Conservation (phyloP, 2,113 vertebrate species). For the Hemicordylus capensis region DNA sequence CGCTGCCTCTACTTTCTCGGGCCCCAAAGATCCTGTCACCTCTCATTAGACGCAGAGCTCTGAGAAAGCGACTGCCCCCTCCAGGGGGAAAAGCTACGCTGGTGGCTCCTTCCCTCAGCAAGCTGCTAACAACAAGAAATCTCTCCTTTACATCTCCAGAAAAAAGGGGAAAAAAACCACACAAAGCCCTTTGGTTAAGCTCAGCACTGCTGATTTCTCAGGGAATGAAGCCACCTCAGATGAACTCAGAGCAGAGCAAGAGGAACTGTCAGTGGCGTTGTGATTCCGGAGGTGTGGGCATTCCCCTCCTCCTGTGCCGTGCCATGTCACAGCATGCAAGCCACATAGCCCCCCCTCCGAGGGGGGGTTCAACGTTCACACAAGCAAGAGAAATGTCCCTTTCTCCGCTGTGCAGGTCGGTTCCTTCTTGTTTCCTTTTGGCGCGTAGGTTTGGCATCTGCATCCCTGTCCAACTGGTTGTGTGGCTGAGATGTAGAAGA, state of each 20-base stretch:
- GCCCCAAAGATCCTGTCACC: constrained; percentile 2
- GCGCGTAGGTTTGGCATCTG: not conserved
- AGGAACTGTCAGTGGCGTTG: not conserved
- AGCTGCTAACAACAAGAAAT: not conserved
- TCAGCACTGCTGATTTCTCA: not conserved
- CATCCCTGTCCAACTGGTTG: not conserved
- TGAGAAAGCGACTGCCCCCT: not conserved
- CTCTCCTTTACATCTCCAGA: not conserved
- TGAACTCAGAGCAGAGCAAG: not conserved
- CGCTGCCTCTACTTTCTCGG: not conserved
- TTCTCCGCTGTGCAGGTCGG: no score
- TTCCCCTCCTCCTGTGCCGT: no score
- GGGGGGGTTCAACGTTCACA: not conserved
- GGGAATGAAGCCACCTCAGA: not conserved
- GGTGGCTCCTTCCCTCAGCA: not conserved
- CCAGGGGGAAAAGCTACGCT: not conserved
- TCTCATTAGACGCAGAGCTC: not conserved
- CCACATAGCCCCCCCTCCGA: not conserved
- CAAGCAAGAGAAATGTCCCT: not conserved
- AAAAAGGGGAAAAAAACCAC: not conserved
- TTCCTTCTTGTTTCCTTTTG: not conserved
- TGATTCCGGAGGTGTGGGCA: not conserved
- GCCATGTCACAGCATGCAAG: not conserved
- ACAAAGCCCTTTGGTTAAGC: not conserved
- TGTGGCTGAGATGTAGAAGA: no score